Evolutionary conservation across 2,113 vertebrate species (phyloP).

Genomic region (Myotis yumanensis): DNA sequence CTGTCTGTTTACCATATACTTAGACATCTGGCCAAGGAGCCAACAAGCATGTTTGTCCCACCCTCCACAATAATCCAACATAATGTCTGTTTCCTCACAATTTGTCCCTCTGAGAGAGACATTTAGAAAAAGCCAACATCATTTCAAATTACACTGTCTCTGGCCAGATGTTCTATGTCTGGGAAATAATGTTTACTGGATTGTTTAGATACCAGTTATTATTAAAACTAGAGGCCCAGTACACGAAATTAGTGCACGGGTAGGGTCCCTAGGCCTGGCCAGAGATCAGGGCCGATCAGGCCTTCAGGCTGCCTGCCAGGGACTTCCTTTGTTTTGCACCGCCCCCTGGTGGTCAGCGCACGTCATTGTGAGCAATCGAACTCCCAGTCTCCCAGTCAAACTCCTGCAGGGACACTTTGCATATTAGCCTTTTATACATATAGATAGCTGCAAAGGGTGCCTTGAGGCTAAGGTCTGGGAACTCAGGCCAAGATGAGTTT

Average conservation of each 20-base stretch:
- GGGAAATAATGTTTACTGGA: conserved; percentile 45
- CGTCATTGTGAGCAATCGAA: accelerated
- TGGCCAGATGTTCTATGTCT: conserved; percentile 61
- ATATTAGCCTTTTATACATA: too few species aligned
- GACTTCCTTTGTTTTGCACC: too few species aligned
- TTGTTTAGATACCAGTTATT: conserved; percentile 13
- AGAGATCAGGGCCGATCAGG: too few species aligned
- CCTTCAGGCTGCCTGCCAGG: too few species aligned
- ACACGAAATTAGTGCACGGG: too few species aligned
- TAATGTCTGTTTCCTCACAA: conserved; percentile 52
- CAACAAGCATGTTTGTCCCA: not conserved
- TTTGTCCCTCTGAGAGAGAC: conserved; percentile 42
- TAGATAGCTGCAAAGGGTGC: not conserved
- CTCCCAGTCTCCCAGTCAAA: too few species aligned
- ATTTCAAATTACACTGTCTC: conserved; percentile 38
- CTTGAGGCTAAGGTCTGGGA: not conserved
- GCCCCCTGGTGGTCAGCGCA: too few species aligned
- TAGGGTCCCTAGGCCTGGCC: too few species aligned
- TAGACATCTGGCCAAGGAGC: conserved; percentile 81
- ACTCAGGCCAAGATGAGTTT: not conserved
- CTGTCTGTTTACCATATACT: conserved; percentile 72
- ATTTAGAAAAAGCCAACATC: conserved; percentile 30
- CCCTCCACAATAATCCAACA: conserved; percentile 12
- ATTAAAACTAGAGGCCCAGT: not conserved
- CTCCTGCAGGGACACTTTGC: too few species aligned